phyloP scores from a whole-genome alignment of 2,888 invertebrate genomes.

The Drosophila aldrichi region DNA sequence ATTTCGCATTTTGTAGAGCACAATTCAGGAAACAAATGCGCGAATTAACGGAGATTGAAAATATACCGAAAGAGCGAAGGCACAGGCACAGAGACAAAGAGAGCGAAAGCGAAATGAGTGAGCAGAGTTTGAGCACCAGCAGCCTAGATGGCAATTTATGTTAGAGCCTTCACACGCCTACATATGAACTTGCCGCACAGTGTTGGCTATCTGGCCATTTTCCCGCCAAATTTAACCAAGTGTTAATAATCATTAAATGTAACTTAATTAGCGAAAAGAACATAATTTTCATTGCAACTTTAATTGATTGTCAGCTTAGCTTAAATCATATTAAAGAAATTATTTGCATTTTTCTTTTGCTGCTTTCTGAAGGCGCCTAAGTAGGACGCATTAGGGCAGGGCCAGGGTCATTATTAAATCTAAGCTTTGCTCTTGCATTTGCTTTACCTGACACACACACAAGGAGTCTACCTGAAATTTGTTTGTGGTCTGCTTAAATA shows the following conservation, averaged over 20 bases:
- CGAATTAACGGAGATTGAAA: background rate
- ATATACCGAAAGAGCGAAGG: background rate
- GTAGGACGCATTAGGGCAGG: slow-evolving; percentile 45
- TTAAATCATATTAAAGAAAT: background rate
- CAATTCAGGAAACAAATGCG: slow-evolving; percentile 25
- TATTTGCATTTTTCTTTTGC: background rate
- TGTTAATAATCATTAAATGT: background rate
- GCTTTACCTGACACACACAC: slow-evolving; percentile 28
- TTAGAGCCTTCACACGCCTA: background rate
- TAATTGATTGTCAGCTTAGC: background rate
- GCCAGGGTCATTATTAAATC: slow-evolving; percentile 31
- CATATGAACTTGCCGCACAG: background rate
- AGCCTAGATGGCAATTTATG: background rate
- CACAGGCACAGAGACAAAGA: background rate
- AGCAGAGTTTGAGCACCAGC: background rate
- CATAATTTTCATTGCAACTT: background rate
- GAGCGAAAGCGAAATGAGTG: background rate
- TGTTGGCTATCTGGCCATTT: background rate
- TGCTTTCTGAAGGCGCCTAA: slow-evolving; percentile 7
- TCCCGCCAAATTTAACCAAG: slow-evolving; percentile 3
- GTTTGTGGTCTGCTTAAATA: slow-evolving; percentile 11
- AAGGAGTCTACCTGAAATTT: slow-evolving; percentile 49
- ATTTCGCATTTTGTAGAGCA: slow-evolving; percentile 16
- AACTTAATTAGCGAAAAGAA: background rate
- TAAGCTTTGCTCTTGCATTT: slow-evolving; percentile 11